Percentiles rank a stretch among this genome's conserved stretches.
Conservation (phyloP, 2,888 invertebrate genomes). For the Perithous albicinctus region DNA sequence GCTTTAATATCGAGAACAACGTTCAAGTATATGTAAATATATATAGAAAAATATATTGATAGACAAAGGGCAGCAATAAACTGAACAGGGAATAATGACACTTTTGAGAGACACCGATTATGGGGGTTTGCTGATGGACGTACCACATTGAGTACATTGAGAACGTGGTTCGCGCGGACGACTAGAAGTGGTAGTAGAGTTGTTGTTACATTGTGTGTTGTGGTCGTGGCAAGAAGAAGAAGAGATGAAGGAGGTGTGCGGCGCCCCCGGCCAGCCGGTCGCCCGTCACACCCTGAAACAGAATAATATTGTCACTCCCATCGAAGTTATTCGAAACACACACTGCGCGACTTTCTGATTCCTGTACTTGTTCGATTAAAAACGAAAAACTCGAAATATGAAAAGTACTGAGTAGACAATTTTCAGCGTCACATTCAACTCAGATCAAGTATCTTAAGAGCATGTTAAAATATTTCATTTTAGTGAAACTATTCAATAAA, state of each 20-base stretch:
- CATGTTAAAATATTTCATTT: too few species aligned
- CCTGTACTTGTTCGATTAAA: conserved; percentile 26
- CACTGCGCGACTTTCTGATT: conserved; percentile 1
- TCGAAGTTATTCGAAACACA: conserved; percentile 70
- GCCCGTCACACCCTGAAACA: conserved; percentile 85
- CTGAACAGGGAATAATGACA: conserved; percentile 65
- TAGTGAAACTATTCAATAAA: too few species aligned
- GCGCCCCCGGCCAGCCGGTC: conserved; percentile 85
- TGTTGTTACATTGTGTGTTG: conserved; percentile 83
- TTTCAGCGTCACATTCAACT: not conserved
- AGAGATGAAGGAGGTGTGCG: conserved; percentile 84
- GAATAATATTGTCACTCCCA: conserved; percentile 83
- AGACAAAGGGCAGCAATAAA: conserved; percentile 65
- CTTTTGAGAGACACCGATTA: conserved; percentile 80
- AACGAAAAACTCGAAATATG: not conserved
- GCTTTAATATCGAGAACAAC: conserved; percentile 33
- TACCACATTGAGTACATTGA: conserved; percentile 84
- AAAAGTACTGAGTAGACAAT: not conserved
- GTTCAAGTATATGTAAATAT: conserved; percentile 32
- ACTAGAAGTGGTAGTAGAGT: conserved; percentile 74
- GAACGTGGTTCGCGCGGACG: conserved; percentile 83
- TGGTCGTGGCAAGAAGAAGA: conserved; percentile 84
- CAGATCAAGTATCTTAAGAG: not conserved
- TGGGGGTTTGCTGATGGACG: conserved; percentile 79
- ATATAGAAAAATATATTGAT: conserved; percentile 58